Evolutionary conservation across 2,888 invertebrate genomes (phyloP).

Genomic region (Lissocephala sabroskyi): DNA sequence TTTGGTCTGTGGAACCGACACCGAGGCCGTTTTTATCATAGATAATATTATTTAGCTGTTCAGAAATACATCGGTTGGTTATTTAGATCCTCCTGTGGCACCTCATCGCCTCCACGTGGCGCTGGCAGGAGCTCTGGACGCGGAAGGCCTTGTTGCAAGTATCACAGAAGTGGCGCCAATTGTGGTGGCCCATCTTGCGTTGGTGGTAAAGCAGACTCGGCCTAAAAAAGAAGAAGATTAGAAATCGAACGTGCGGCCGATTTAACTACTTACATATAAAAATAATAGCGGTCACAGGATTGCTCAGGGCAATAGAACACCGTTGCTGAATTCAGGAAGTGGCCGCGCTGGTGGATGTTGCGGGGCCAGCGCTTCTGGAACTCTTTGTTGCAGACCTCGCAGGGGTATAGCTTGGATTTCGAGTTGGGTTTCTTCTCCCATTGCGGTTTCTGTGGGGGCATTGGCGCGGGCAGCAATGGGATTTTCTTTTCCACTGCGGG

Average conservation of each 20-base stretch:
- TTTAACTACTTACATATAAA: neutral
- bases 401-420: too few relatives aligned
- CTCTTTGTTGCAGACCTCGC: neutral
- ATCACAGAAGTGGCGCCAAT: neutral
- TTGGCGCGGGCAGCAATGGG: too few relatives aligned
- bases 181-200: neutral
- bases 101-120: too few relatives aligned
- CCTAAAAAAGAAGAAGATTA: too few relatives aligned
- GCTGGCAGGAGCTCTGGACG: neutral
- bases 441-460: too few relatives aligned
- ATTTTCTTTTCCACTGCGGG: too few relatives aligned
- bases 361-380: neutral
- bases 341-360: neutral
- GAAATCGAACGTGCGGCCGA: too few relatives aligned
- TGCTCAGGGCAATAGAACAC: neutral
- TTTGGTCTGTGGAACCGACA: constrained; percentile 88
- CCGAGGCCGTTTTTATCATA: constrained; percentile 89
- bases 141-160: neutral
- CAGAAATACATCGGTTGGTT: constrained; percentile 17
- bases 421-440: too few relatives aligned
- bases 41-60: too few relatives aligned
- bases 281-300: neutral
- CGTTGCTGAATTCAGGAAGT: neutral
- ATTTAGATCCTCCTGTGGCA: too few relatives aligned
- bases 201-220: neutral